Conservation (phyloP, 2,797 vertebrate genomes). For the Emys orbicularis region DNA sequence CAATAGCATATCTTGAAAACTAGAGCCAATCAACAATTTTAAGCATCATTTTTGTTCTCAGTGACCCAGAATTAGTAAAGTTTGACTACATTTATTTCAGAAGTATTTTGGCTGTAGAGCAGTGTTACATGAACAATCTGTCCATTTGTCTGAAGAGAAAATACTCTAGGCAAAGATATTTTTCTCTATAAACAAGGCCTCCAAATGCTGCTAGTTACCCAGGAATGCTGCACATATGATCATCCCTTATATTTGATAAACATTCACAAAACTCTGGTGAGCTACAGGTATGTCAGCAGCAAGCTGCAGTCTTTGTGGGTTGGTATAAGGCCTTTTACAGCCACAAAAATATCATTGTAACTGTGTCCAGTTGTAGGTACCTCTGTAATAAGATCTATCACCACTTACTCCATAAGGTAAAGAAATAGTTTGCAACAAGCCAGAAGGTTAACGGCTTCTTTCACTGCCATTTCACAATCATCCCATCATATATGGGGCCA, state of each 20-base stretch:
- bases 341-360: neutral
- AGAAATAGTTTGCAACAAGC: neutral
- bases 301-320: neutral
- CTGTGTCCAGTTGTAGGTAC: neutral
- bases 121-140: neutral
- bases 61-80: too few species aligned
- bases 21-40: too few species aligned
- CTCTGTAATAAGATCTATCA: neutral
- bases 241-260: neutral
- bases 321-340: neutral
- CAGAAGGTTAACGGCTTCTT: neutral
- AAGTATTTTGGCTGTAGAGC: too few species aligned
- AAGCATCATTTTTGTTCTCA: too few species aligned
- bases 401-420: neutral
- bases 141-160: neutral
- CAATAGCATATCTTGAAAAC: too few species aligned
- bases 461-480: neutral
- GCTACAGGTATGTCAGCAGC: neutral
- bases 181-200: neutral
- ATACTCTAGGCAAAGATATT: neutral
- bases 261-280: neutral
- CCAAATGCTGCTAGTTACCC: neutral
- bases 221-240: neutral
- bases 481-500: neutral
- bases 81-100: too few species aligned